Percentiles rank a stretch among this genome's conserved stretches.
These are phyloP conservation scores for Zaprionus gabonicus DNA, from an alignment of 1,140 invertebrate genomes.

Conservation along the genomic window DNA sequence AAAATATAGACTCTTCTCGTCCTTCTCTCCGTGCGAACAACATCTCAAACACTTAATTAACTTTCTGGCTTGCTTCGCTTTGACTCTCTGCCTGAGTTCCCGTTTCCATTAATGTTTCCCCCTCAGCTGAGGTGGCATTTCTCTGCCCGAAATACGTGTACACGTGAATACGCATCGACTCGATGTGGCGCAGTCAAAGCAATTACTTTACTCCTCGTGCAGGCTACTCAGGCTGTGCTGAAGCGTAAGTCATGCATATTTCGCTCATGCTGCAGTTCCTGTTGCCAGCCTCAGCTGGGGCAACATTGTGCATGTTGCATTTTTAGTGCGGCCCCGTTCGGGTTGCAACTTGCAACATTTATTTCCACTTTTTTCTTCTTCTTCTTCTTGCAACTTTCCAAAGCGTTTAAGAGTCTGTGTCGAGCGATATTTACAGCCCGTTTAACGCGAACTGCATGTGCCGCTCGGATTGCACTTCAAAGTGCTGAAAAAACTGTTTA, in stretches of 20 bases:
- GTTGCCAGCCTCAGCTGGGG: not conserved
- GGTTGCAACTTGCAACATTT: not conserved
- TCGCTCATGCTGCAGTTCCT: not conserved
- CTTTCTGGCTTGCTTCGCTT: too few species aligned
- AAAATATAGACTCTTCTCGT: too few species aligned
- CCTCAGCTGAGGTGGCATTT: too few species aligned
- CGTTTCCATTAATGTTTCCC: too few species aligned
- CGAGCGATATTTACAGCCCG: constrained; percentile 2
- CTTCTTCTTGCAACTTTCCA: not conserved
- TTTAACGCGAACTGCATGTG: not conserved
- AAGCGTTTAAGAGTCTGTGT: not conserved
- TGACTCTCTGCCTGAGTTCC: too few species aligned
- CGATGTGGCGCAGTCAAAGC: too few species aligned
- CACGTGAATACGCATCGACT: too few species aligned
- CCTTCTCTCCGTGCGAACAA: too few species aligned
- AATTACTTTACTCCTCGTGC: too few species aligned
- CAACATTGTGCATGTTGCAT: not conserved
- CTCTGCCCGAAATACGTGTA: too few species aligned
- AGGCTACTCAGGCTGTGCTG: too few species aligned
- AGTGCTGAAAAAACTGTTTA: not conserved
- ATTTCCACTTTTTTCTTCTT: not conserved
- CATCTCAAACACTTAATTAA: too few species aligned
- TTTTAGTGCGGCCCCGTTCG: not conserved
- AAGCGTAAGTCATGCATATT: not conserved
- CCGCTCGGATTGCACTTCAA: not conserved